These are phyloP conservation scores for Hetaerina americana DNA, from an alignment of 1,140 invertebrate genomes.

Conservation along the genomic window DNA sequence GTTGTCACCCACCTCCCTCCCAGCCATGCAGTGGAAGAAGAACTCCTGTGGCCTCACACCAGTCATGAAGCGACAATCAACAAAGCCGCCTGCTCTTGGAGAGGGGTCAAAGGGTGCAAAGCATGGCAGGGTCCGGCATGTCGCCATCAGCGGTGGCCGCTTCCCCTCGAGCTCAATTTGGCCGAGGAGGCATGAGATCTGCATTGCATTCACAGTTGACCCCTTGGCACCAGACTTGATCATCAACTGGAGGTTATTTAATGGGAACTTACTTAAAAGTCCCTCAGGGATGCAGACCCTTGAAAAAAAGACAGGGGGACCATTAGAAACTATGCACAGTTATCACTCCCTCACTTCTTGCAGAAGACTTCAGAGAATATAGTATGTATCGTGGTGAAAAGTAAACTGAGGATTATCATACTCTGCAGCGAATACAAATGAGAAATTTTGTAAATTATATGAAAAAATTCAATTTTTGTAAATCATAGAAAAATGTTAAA, in stretches of 20 bases:
- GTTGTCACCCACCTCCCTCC: conserved; percentile 60
- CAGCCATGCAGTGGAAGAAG: conserved; percentile 99
- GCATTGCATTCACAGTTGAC: conserved; percentile 89
- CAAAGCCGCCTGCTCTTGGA: conserved; percentile 90
- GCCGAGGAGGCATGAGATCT: conserved; percentile 91
- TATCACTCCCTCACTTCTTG: conserved; percentile 10
- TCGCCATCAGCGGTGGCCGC: conserved; percentile 86
- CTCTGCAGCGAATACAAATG: too few relatives aligned
- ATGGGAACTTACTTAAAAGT: conserved; percentile 74
- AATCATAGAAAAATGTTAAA: too few relatives aligned
- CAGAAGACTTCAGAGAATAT: too few relatives aligned
- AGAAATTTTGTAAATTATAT: too few relatives aligned
- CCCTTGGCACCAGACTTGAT: conserved; percentile 97
- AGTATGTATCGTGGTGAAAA: too few relatives aligned
- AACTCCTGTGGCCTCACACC: conserved; percentile 96
- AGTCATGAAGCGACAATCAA: conserved; percentile 90
- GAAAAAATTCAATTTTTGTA: too few relatives aligned
- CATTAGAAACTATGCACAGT: conserved; percentile 8
- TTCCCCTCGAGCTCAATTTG: conserved; percentile 99
- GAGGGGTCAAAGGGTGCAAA: conserved; percentile 83
- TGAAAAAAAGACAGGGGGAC: conserved; percentile 14
- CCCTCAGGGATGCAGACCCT: conserved; percentile 64
- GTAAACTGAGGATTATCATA: too few relatives aligned
- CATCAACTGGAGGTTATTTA: conserved; percentile 96
- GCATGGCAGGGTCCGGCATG: conserved; percentile 82